A percentile compares a stretch with the other conserved stretches of the same genome.
These are phyloP conservation scores for Apamea sordens DNA, from an alignment of 2,888 invertebrate species.

Conservation along the genomic window DNA sequence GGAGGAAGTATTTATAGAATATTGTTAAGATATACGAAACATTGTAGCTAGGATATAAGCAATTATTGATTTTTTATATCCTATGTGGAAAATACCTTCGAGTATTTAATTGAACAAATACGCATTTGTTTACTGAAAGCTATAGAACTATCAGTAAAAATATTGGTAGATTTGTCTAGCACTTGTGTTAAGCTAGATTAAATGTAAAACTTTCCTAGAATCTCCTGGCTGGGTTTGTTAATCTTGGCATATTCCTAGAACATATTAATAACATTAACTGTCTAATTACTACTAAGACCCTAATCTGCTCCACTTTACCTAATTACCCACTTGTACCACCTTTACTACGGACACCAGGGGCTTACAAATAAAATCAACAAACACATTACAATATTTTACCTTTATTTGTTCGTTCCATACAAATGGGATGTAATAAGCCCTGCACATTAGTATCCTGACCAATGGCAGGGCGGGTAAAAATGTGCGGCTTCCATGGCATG, in stretches of 20 bases:
- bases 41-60: not conserved
- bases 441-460: slow-evolving; percentile 67
- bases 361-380: slow-evolving; percentile 29
- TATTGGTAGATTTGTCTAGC: not conserved
- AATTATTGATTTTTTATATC: too few relatives aligned
- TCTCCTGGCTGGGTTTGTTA: not conserved
- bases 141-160: not conserved
- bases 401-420: slow-evolving; percentile 47
- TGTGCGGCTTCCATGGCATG: slow-evolving; percentile 58
- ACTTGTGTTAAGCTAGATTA: not conserved
- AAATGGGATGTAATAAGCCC: slow-evolving; percentile 66
- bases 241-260: not conserved
- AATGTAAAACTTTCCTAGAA: not conserved
- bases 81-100: not conserved
- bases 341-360: not conserved
- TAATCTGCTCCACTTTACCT: slow-evolving; percentile 8
- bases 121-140: not conserved
- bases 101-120: not conserved
- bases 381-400: slow-evolving; percentile 34
- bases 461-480: slow-evolving; percentile 67
- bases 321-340: slow-evolving; percentile 14
- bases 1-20: not conserved
- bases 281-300: slow-evolving; percentile 1
- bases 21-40: too few relatives aligned
- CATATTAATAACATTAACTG: not conserved